Evolutionary conservation across 1,140 invertebrate species (phyloP).

Genomic region (Artemia franciscana): DNA sequence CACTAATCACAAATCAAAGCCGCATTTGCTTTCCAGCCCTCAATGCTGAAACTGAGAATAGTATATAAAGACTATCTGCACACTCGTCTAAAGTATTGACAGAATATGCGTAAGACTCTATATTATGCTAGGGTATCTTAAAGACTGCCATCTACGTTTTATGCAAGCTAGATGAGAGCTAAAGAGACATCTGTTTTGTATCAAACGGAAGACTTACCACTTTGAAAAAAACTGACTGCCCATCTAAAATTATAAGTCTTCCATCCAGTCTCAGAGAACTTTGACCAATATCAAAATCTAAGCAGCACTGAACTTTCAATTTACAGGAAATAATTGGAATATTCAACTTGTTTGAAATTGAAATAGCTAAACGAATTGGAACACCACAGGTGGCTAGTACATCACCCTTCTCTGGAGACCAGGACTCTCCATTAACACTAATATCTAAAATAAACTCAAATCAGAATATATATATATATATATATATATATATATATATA

Average conservation of each 20-base stretch:
- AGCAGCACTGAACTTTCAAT: background rate
- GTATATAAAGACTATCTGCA: too few species aligned
- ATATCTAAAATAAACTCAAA: conserved; percentile 32
- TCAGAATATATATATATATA: background rate
- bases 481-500: background rate
- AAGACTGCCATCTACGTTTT: too few species aligned
- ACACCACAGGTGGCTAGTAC: conserved; percentile 15
- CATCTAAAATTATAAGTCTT: background rate
- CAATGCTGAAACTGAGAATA: too few species aligned
- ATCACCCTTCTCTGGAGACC: conserved; percentile 46
- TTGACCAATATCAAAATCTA: background rate
- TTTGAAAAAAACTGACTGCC: background rate
- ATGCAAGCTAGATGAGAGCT: too few species aligned
- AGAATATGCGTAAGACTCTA: too few species aligned
- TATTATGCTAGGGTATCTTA: too few species aligned
- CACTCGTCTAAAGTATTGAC: too few species aligned
- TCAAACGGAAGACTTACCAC: background rate
- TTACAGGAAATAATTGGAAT: background rate
- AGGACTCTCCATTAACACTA: conserved; percentile 31
- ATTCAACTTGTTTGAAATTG: background rate
- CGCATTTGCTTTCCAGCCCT: too few species aligned
- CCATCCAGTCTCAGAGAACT: background rate
- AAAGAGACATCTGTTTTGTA: background rate
- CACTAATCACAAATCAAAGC: too few species aligned
- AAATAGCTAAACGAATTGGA: background rate